These are phyloP conservation scores for Cheilosia urbana DNA, from an alignment of 2,888 invertebrate genomes.

Conservation along the genomic window DNA sequence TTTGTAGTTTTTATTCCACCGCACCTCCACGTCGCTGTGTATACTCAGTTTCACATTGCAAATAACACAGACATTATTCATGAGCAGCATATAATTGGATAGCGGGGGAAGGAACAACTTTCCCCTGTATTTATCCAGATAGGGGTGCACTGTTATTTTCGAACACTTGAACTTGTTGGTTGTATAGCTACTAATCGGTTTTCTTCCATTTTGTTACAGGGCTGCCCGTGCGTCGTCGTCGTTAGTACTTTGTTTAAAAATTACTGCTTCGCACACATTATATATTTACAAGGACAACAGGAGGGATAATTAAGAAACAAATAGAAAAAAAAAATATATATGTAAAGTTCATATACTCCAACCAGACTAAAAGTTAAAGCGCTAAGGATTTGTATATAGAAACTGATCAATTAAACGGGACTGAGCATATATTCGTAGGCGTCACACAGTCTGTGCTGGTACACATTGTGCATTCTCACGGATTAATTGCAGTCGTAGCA, in stretches of 20 bases:
- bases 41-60: background rate
- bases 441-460: slow-evolving; percentile 24
- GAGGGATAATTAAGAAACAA: slow-evolving; percentile 12
- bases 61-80: slow-evolving; percentile 43
- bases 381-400: background rate
- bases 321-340: background rate
- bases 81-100: slow-evolving; percentile 57
- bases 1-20: slow-evolving; percentile 13
- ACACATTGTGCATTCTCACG: slow-evolving; percentile 47
- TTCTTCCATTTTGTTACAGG: slow-evolving; percentile 47
- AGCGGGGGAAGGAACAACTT: slow-evolving; percentile 23
- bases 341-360: background rate
- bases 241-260: slow-evolving; percentile 38
- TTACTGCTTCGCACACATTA: slow-evolving; percentile 19
- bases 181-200: slow-evolving; percentile 11
- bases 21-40: background rate
- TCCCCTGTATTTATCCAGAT: slow-evolving; percentile 59
- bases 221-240: slow-evolving; percentile 37
- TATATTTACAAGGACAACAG: slow-evolving; percentile 37
- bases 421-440: background rate
- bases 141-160: slow-evolving; percentile 50
- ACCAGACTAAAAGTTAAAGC: background rate
- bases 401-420: slow-evolving; percentile 35
- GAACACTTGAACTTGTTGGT: slow-evolving; percentile 55
- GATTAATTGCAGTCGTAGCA: slow-evolving; percentile 69